Percentiles rank a stretch among this genome's conserved stretches.
Conservation (phyloP, 1,140 invertebrate genomes). For the Caenorhabditis tropicalis region DNA sequence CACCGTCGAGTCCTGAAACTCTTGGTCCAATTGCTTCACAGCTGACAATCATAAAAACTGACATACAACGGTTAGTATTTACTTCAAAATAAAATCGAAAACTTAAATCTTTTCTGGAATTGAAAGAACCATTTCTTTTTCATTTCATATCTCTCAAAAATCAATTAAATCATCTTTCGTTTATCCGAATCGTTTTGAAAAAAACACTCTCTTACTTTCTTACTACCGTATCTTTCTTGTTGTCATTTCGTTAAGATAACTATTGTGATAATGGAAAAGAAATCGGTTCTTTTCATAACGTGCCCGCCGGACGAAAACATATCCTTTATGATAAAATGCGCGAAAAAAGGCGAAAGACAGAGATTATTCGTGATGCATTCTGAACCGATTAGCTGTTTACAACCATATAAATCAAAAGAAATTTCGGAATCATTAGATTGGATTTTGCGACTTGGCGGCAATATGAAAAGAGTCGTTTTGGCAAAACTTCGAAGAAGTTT, state of each 20-base stretch:
- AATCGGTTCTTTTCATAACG: background rate
- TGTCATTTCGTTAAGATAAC: background rate
- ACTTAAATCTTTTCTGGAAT: background rate
- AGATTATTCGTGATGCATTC: background rate
- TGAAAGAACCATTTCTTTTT: no score
- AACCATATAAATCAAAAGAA: slow-evolving; percentile 28
- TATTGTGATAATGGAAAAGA: background rate
- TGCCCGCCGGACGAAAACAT: background rate
- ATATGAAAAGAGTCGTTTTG: slow-evolving; percentile 43
- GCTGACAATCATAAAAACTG: background rate
- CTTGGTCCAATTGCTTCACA: background rate
- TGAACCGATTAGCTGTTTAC: slow-evolving; percentile 33
- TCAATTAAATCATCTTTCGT: no score
- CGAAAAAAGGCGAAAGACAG: background rate
- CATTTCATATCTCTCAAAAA: no score
- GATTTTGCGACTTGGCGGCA: slow-evolving; percentile 23
- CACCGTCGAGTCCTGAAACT: slow-evolving; percentile 16
- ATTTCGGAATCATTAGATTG: slow-evolving; percentile 12
- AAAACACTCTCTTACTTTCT: no score
- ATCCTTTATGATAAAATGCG: slow-evolving; percentile 38
- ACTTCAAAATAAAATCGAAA: no score
- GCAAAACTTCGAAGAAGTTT: slow-evolving; percentile 24
- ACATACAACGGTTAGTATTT: background rate
- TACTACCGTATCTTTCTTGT: slow-evolving; percentile 19
- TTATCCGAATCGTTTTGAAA: no score